phyloP scores from a whole-genome alignment of 2,888 invertebrate species.

The Ethmia dodecea region DNA sequence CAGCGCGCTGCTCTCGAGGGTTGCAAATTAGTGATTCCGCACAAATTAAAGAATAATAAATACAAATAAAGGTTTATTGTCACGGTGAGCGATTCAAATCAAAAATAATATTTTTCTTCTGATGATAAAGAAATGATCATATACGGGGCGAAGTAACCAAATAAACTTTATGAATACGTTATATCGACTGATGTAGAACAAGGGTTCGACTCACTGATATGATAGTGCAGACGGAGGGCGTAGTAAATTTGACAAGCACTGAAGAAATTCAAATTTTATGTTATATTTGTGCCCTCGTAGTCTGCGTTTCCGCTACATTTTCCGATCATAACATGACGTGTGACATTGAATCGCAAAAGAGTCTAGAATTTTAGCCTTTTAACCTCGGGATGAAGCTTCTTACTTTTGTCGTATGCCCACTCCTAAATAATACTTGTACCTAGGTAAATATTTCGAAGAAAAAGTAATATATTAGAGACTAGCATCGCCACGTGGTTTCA shows the following conservation, averaged over 20 bases:
- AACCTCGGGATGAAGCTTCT: too few species aligned
- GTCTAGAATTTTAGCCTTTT: too few species aligned
- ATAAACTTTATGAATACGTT: conserved; percentile 21
- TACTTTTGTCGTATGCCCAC: too few species aligned
- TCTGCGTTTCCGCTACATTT: too few species aligned
- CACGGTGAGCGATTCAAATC: conserved; percentile 6
- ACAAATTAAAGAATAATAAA: conserved; percentile 66
- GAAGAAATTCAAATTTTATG: not conserved
- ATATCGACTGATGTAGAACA: conserved; percentile 29
- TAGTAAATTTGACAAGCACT: conserved; percentile 48
- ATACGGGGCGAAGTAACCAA: too few species aligned
- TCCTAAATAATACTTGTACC: too few species aligned
- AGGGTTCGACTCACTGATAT: conserved; percentile 39
- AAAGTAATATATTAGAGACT: too few species aligned
- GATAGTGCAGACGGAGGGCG: conserved; percentile 42
- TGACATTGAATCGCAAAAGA: too few species aligned
- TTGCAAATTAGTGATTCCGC: conserved; percentile 63
- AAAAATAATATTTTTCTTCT: not conserved
- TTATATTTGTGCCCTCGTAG: too few species aligned
- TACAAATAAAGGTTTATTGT: conserved; percentile 58
- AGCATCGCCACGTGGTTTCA: too few species aligned
- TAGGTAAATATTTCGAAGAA: too few species aligned
- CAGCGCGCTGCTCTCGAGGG: conserved; percentile 33
- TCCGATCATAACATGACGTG: too few species aligned
- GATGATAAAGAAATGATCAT: conserved; percentile 18